phyloP scores from a whole-genome alignment of 2,797 vertebrate species.

The Bradypodion ventrale region DNA sequence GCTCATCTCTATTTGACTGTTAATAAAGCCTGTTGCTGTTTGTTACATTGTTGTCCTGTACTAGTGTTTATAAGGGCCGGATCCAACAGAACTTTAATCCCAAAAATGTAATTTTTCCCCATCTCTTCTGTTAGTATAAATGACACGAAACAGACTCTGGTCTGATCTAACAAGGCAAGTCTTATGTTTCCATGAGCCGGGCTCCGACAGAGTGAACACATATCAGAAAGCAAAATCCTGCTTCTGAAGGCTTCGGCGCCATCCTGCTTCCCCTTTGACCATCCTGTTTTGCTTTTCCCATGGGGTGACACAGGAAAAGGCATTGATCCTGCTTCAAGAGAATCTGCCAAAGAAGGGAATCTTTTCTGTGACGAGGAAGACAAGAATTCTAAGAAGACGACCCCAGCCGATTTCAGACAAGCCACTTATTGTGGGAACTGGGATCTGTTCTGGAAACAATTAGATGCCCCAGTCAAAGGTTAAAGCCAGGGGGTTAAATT shows the following conservation, averaged over 20 bases:
- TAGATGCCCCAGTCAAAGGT: slow-evolving; percentile 68
- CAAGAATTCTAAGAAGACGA: slow-evolving; percentile 45
- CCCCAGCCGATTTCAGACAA: slow-evolving; percentile 48
- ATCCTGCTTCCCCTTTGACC: not conserved
- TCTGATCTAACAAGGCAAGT: not conserved
- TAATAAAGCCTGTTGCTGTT: too few species aligned
- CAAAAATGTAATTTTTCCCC: too few species aligned
- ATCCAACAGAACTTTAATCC: too few species aligned
- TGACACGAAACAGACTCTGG: not conserved
- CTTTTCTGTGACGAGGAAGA: slow-evolving; percentile 37
- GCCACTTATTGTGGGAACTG: slow-evolving; percentile 52
- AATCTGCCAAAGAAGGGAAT: slow-evolving; percentile 47
- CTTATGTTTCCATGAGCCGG: not conserved
- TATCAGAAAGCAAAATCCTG: not conserved
- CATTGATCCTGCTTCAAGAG: slow-evolving; percentile 7
- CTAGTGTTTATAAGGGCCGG: too few species aligned
- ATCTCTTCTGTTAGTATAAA: not conserved
- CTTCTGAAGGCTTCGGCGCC: not conserved
- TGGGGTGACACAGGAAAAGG: not conserved
- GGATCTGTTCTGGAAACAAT: slow-evolving; percentile 69
- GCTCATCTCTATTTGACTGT: too few species aligned
- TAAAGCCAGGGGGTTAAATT: slow-evolving; percentile 69
- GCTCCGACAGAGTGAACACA: not conserved
- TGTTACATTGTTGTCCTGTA: too few species aligned
- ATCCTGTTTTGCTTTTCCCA: not conserved